Base-by-base conservation (phyloP, 2,113 vertebrate species). In the Prionailurus viverrinus region DNA sequence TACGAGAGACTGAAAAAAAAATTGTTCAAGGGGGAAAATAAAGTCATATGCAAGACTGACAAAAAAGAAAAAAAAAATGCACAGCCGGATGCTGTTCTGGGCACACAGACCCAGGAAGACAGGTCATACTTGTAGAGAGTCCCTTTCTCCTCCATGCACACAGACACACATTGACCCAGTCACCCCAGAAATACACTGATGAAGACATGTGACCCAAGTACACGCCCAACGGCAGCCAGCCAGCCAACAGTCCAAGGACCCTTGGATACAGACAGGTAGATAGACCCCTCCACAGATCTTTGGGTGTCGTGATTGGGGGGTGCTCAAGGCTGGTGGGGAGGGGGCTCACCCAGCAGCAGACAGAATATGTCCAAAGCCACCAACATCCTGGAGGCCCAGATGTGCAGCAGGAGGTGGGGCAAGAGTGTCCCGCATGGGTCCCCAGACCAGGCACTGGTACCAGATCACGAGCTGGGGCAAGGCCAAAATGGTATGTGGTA, bases 311-410 rank as follows among this genome's bases (percentile, higher is more conserved):
- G 55, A 58, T 58, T 25, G 0, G 15, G 29, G 29, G 88, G 23
- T 12, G 36, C 66, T 74, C n/a, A 41, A 83, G 88, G 36, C 81
- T 74, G 29, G 58, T 55, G 51, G 31, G 76, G 55, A 45, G 10
- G 45, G 15, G 36, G 51, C 95, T 93, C 61, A 94, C 61, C 93
- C 36, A 91, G 83, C 31, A 90, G 69, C 11, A 97, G 87, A 74
- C 94, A 96, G 31, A 90, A 4, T 45, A 92, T 12, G 33, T 97
- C 84, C 39, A 95, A 36, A 80, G 74, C 48, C 82, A 95, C 53
- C 78, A 89, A 21, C 55, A 53, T 63, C 82, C 71, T 95, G 58
- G 90, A 7, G 33, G 69, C 53, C 33, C 69, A 9, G 2, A 19
- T 36, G 10, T 13, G 39, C 2, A n/a, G 86, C 45, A 25, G 81